These are phyloP conservation scores for Alauda arvensis DNA, from an alignment of 2,797 vertebrate genomes.

Conservation along the genomic window DNA sequence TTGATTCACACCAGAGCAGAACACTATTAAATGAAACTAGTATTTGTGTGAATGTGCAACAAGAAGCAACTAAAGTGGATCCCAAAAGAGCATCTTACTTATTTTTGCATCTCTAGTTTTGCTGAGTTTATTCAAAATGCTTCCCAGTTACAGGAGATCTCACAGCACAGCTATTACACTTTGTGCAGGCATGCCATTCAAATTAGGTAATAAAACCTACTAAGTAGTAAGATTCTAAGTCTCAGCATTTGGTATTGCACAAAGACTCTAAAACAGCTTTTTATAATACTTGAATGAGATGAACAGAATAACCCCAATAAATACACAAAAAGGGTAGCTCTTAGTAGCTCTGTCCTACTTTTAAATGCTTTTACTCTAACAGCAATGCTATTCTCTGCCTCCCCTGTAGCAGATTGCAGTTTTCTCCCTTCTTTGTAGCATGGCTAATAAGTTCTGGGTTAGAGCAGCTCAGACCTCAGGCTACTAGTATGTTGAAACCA, in stretches of 20 bases:
- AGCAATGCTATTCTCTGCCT: slow-evolving; percentile 37
- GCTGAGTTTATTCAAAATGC: slow-evolving; percentile 8
- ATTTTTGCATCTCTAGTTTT: slow-evolving; percentile 12
- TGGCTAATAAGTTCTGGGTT: slow-evolving; percentile 52
- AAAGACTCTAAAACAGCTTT: slow-evolving; percentile 38
- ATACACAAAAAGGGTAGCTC: slow-evolving; percentile 23
- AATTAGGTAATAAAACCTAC: slow-evolving; percentile 43
- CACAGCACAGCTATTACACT: background rate
- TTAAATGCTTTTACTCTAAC: slow-evolving; percentile 21
- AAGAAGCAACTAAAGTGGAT: background rate
- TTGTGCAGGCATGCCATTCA: background rate
- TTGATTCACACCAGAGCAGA: background rate
- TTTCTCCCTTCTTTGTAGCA: slow-evolving; percentile 31
- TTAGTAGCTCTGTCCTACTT: slow-evolving; percentile 41
- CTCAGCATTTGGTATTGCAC: slow-evolving; percentile 1
- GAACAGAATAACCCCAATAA: slow-evolving; percentile 30
- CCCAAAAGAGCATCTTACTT: background rate
- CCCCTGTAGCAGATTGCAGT: slow-evolving; percentile 49
- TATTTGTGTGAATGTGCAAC: background rate
- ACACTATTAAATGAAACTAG: background rate
- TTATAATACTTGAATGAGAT: slow-evolving; percentile 37
- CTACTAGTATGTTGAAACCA: slow-evolving; percentile 43
- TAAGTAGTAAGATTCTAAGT: background rate
- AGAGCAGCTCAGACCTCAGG: slow-evolving; percentile 52
- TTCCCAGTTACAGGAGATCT: background rate